Evolutionary conservation across 2,888 invertebrate species (phyloP), one percentile per base, ranked within the genome.

Genomic region (Steromphala cineraria): DNA sequence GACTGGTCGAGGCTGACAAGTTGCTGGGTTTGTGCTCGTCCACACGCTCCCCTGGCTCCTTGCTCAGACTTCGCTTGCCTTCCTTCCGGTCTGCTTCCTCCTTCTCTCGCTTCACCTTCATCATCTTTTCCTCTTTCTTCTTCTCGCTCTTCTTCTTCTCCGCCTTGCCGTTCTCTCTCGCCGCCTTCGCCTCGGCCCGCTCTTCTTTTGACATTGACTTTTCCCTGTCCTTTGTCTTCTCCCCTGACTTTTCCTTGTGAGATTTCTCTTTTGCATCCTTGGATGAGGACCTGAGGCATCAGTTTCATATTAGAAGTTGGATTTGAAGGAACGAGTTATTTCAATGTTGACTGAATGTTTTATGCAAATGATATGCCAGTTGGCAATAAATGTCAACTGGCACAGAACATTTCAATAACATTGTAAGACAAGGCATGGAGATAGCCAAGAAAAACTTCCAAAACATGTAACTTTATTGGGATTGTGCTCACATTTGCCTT

Each of bases 251-350:
- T 24, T 84, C 78, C 31, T 28, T 53, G 55, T 78, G 71, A 55
- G 75, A 79, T 52, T 77, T 76, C 36, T 75, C 77, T 62, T 79
- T 78, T 31, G 67, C 74, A 10, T 78, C 67, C 56, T 80, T 79
- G 19, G 40, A 52, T 52, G 40, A 40, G 8, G 46, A 46, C 13
- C 46, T 46, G 46, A 46, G 10, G 13, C 10, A 46, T 13, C 8
- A 28, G 0, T 67, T 28, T 13, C 7, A 21, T 67, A 24, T 67
- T 67, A 21, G 13, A 24, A 21, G 19, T 15, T 8, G 13, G n/a
- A 1, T 46, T 46, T 46, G 46, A 46, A 46, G 1, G 46, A 46
- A 46, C 7, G 13, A 36, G 36, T 36, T 36, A 36, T 36, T 36
- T 36, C n/a, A n/a, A n/a, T n/a, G n/a, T n/a, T n/a, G n/a, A n/a